phyloP scores from a whole-genome alignment of 2,113 vertebrate genomes.

The Corydoras sp. region DNA sequence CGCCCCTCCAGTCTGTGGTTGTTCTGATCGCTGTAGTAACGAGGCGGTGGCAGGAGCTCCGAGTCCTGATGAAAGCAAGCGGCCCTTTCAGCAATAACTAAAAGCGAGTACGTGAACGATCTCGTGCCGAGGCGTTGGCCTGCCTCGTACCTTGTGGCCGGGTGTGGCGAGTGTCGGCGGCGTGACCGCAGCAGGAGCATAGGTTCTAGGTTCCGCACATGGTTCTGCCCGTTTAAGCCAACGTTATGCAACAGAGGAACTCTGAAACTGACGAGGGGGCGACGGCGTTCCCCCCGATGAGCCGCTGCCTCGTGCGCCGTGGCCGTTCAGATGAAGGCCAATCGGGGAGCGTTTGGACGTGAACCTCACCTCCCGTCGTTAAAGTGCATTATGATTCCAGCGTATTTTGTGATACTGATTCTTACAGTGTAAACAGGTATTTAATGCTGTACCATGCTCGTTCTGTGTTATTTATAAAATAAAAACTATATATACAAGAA shows the following conservation, averaged over 20 bases:
- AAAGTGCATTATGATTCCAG: conserved; percentile 71
- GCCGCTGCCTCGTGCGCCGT: conserved; percentile 15
- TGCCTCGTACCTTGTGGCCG: conserved; percentile 59
- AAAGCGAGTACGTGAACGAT: conserved; percentile 37
- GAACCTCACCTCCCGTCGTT: conserved; percentile 57
- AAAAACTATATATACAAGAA: conserved; percentile 50
- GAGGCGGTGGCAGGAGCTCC: no score
- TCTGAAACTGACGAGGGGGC: conserved; percentile 43
- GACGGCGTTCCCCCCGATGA: conserved; percentile 46
- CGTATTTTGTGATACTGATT: conserved; percentile 66
- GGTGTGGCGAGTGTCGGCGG: not conserved
- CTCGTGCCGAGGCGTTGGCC: conserved; percentile 54
- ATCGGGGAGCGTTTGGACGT: conserved; percentile 52
- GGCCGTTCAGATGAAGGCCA: conserved; percentile 38
- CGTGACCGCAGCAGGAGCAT: no score
- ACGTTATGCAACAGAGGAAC: conserved; percentile 65
- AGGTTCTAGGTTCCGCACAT: no score
- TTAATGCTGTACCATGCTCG: conserved; percentile 69
- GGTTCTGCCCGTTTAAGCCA: conserved; percentile 43
- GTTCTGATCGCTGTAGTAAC: no score
- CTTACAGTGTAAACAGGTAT: conserved; percentile 63
- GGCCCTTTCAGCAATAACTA: no score
- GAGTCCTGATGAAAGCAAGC: no score
- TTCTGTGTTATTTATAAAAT: conserved; percentile 74
- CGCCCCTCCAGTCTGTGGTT: no score